Evolutionary conservation across 2,113 vertebrate species (phyloP).

Genomic region (Centrocercus urophasianus): DNA sequence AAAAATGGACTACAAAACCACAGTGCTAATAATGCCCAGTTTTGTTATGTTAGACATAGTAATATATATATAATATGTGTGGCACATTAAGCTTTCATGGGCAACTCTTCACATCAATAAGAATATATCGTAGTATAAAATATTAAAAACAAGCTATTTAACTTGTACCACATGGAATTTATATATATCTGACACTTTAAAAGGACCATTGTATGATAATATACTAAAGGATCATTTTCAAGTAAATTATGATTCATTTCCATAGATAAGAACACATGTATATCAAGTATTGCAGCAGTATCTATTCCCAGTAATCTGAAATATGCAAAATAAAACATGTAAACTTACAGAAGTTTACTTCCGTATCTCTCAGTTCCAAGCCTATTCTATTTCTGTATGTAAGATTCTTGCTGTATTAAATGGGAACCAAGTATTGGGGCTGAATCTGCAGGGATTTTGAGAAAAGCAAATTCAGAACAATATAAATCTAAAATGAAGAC

Average conservation of each 20-base stretch:
- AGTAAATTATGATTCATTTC: constrained; percentile 50
- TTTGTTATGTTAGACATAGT: constrained; percentile 4
- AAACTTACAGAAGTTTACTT: constrained; percentile 1
- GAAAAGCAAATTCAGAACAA: background rate
- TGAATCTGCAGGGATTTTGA: background rate
- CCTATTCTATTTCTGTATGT: background rate
- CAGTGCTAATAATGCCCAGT: constrained; percentile 31
- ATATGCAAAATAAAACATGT: constrained; percentile 30
- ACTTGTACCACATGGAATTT: constrained; percentile 26
- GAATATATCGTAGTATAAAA: constrained; percentile 63
- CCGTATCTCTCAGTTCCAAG: background rate
- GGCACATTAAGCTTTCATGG: background rate
- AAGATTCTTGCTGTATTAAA: background rate
- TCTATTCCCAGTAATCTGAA: constrained; percentile 29
- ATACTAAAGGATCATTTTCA: constrained; percentile 50
- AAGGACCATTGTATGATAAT: constrained; percentile 38
- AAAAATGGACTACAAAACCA: constrained; percentile 49
- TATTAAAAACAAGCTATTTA: constrained; percentile 33
- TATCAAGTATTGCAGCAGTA: constrained; percentile 14
- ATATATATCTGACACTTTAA: background rate
- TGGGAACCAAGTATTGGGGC: background rate
- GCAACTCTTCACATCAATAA: constrained; percentile 34
- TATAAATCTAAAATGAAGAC: no score
- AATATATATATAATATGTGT: background rate
- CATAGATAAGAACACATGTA: constrained; percentile 5